A percentile compares a stretch with the other conserved stretches of the same genome.
phyloP scores from a whole-genome alignment of 2,888 invertebrate species.

The Hydroisotoma schaefferi region DNA sequence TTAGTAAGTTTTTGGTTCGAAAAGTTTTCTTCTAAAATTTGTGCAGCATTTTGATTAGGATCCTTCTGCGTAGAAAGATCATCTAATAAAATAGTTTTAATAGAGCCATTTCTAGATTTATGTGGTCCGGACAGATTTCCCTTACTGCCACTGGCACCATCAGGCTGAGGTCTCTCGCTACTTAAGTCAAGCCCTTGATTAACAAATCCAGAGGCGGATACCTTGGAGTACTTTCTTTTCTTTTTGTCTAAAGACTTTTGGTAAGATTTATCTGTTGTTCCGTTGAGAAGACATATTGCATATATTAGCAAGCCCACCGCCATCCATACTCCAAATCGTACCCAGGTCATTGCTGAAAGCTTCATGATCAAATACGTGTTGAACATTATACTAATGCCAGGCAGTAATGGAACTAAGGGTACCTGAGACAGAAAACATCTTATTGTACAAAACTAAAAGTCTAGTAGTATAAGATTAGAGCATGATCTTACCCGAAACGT shows the following conservation, averaged over 20 bases:
- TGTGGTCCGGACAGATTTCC: no score
- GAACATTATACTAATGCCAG: conserved; percentile 54
- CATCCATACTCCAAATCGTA: conserved; percentile 57
- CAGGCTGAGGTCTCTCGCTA: not conserved
- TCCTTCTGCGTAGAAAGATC: no score
- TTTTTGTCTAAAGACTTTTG: conserved; percentile 10
- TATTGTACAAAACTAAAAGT: not conserved
- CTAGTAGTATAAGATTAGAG: not conserved
- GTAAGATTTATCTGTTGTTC: conserved; percentile 40
- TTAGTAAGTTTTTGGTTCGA: no score
- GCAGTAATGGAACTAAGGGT: conserved; percentile 55
- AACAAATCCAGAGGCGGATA: conserved; percentile 33
- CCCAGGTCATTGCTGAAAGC: conserved; percentile 54
- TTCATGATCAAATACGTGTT: conserved; percentile 57
- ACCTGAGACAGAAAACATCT: conserved; percentile 50
- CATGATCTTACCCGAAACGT: conserved; percentile 30
- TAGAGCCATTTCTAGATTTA: no score
- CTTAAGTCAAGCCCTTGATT: conserved; percentile 12
- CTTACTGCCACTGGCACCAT: no score
- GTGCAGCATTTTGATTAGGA: no score
- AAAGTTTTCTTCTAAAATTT: no score
- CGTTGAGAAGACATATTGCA: conserved; percentile 35
- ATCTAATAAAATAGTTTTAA: no score
- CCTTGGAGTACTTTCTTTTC: conserved; percentile 35
- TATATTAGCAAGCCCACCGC: conserved; percentile 42